Percentiles rank a stretch among this genome's conserved stretches.
These are phyloP conservation scores for Gonocerus acuteangulatus DNA, from an alignment of 2,888 invertebrate species.

Conservation along the genomic window DNA sequence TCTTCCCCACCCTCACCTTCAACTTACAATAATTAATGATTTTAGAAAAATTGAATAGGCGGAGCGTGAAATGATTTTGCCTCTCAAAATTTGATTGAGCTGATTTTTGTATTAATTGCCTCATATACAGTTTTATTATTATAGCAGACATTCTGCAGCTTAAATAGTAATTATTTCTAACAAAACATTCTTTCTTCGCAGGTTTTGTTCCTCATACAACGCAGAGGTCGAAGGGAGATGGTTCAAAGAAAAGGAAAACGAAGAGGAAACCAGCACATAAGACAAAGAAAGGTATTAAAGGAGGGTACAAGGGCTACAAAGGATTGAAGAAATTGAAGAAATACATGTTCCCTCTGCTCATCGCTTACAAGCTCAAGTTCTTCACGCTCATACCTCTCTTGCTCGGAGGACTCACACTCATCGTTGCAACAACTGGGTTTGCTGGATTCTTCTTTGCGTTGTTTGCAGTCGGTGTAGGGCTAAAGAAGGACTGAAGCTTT, in stretches of 20 bases:
- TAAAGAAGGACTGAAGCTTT: constrained; percentile 43
- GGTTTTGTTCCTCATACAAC: background rate
- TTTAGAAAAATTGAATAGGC: too few species aligned
- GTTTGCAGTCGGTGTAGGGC: constrained; percentile 72
- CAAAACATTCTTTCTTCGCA: background rate
- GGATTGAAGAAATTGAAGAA: constrained; percentile 44
- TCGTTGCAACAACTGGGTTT: constrained; percentile 69
- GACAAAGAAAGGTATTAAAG: constrained; percentile 26
- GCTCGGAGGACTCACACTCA: constrained; percentile 59
- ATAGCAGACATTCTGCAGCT: too few species aligned
- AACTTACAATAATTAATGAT: too few species aligned
- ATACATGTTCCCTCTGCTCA: constrained; percentile 63
- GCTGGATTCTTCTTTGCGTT: constrained; percentile 84
- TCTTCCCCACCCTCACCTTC: too few species aligned
- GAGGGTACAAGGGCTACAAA: constrained; percentile 44
- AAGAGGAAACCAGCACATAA: background rate
- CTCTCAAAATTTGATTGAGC: too few species aligned
- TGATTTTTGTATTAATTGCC: too few species aligned
- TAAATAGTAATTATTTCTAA: background rate
- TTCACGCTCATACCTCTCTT: constrained; percentile 68
- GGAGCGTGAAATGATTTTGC: too few species aligned
- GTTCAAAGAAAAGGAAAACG: background rate
- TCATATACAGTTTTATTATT: too few species aligned
- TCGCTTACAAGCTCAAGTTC: constrained; percentile 73
- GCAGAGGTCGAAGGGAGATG: constrained; percentile 11